phyloP scores from a whole-genome alignment of 2,888 invertebrate species.

The Argyresthia goedartella region DNA sequence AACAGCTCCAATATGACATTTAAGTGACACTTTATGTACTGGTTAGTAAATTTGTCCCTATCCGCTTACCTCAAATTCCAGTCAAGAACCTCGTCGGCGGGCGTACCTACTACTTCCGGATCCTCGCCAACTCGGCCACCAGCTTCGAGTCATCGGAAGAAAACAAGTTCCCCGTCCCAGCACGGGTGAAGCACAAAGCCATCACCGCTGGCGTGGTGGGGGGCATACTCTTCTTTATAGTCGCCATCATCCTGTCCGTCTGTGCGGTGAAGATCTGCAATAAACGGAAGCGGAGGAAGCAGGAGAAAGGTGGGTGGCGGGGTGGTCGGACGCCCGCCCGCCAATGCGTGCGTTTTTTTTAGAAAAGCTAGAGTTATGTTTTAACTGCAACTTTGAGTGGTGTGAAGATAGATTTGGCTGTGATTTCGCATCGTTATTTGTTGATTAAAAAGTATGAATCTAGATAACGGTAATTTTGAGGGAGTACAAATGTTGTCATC shows the following conservation, averaged over 20 bases:
- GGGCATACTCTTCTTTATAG: conserved; percentile 96
- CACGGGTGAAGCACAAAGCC: conserved; percentile 93
- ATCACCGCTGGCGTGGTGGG: conserved; percentile 97
- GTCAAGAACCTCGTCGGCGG: conserved; percentile 94
- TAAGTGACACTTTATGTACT: too few species aligned
- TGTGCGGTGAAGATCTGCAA: conserved; percentile 99
- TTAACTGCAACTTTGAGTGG: too few species aligned
- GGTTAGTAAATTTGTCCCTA: too few species aligned
- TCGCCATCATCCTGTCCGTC: conserved; percentile 96
- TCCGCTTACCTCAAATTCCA: conserved; percentile 36
- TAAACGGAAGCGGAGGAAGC: conserved; percentile 95
- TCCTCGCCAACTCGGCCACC: conserved; percentile 88
- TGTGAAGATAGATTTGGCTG: too few species aligned
- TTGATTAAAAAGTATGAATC: too few species aligned
- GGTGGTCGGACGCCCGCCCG: conserved; percentile 38
- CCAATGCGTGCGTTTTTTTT: conserved; percentile 5
- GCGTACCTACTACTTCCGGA: conserved; percentile 92
- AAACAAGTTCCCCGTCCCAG: conserved; percentile 90
- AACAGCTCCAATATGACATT: too few species aligned
- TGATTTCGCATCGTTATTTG: too few species aligned
- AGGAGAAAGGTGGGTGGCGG: conserved; percentile 91
- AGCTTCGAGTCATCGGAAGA: conserved; percentile 90
- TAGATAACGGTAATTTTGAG: too few species aligned
- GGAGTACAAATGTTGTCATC: too few species aligned
- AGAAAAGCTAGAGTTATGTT: too few species aligned